Evolutionary conservation across 2,113 vertebrate genomes (phyloP), one percentile per base, ranked within the genome.

Genomic region (Prinia subflava): DNA sequence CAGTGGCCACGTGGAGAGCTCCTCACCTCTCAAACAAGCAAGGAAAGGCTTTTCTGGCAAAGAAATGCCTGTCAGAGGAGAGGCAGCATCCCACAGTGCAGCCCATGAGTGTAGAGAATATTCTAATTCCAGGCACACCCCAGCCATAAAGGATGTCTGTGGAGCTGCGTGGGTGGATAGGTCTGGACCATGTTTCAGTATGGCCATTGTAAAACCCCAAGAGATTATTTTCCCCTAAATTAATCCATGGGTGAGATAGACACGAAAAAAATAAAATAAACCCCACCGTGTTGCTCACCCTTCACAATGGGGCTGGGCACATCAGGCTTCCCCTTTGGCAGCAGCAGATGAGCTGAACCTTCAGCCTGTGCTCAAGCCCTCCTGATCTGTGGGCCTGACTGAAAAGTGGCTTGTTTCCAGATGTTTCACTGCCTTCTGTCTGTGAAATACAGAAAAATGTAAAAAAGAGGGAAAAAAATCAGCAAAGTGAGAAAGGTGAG

Each of bases 41-140:
- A 70, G 59, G 15, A 59, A 81, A 81, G 30, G 47, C 31, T 82
- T 83, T 94, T 87, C 62, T 71, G 74, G 90, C 1, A 6, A 79
- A 49, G 57, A 89, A 81, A 78, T 0, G 1, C 44, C 53, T 78
- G 44, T 44, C 56, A 87, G 74, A 82, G 42, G 35, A 65, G 55
- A 75, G 42, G 47, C 39, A 79, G 65, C 39, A 37, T 83, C 87
- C 52, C 60, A 77, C 7, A 2, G 0, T 74, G 55, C 0, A 0
- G 68, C 55, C 4, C 1, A 46, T 0, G 10, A 81, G 33, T 1
- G 1, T 46, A 64, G 23, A 42, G 69, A 91, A 33, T 15, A 47
- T 59, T 50, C 17, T 79, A 84, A 82, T 41, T 14, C 1, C 77
- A 84, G 56, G 42, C 2, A 1, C 42, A 70, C 1, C 11, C 1